Base-by-base conservation (phyloP, 37 sponge, comb jelly and placozoan species). In the Hexactinellida sp. region DNA sequence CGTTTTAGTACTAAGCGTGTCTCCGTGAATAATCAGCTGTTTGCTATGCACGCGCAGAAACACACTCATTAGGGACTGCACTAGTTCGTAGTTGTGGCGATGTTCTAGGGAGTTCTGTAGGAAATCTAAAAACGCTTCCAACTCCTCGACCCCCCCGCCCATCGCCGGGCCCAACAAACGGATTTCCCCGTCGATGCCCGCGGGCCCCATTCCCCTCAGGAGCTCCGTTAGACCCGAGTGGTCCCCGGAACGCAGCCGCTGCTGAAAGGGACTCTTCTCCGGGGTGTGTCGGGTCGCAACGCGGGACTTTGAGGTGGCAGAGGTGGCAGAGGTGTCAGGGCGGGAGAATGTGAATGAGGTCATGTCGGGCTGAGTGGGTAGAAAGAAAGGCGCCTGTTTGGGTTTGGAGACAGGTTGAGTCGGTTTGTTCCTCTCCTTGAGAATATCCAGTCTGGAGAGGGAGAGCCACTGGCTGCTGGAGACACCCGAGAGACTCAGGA, bases 341-440 rank as follows among this genome's bases (percentile, higher is more conserved):
- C 19, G 3, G 3, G 34, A 63, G 76, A 63, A 63, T 3, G 32
- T 63, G 76, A 63, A 63, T n/a, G 86, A 82, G 25, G 84, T 85
- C 38, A 93, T 88, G 16, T 94, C 98, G 19, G 92, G 89, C 0
- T 86, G 83, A 30, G 98, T 97, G 19, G 92, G 92, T 9, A 98
- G 86, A 86, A 98, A 98, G 89, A 98, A 98, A 9, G 99, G 99
- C 0, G 93, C 96, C 23, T 88, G 85, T 55, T 93, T 92, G 0
- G 91, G 91, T 3, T 82, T 85, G 30, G 87, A 89, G 0, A 92
- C 90, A 36, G 95, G 99, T 37, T 93, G 96, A 30, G 89, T 91
- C 13, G 99, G 99, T 88, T 95, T 98, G 87, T 98, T 98, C 10
- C 92, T 90, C 63, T 88, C 84, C 89, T 91, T 94, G 37, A 97